Conservation (phyloP, 2,888 invertebrate species). For the Oscheius onirici region DNA sequence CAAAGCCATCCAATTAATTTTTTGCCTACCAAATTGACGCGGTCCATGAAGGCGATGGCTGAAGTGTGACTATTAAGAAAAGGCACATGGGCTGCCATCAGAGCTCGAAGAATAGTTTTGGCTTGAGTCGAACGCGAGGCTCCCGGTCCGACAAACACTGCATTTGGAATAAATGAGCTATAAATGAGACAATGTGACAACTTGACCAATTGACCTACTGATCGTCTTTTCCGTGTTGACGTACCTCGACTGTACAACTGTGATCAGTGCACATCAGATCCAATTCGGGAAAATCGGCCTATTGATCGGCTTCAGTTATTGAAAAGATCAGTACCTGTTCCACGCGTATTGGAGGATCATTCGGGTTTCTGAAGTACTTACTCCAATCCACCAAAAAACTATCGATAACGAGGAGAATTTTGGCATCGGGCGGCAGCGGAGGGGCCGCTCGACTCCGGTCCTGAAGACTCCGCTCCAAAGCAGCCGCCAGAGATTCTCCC, state of each 20-base stretch:
- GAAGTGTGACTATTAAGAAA: conserved; percentile 52
- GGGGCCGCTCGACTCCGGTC: conserved; percentile 45
- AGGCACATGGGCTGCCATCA: conserved; percentile 53
- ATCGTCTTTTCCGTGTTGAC: conserved; percentile 44
- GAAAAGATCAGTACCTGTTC: conserved; percentile 56
- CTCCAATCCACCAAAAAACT: conserved; percentile 36
- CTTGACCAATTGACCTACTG: conserved; percentile 26
- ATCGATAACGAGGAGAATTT: conserved; percentile 48
- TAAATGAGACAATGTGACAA: neutral
- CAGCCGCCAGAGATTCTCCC: conserved; percentile 54
- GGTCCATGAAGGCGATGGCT: conserved; percentile 51
- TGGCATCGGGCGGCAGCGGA: conserved; percentile 48
- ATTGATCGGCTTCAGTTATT: neutral
- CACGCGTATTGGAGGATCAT: conserved; percentile 46
- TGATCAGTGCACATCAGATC: conserved; percentile 59
- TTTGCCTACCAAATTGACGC: conserved; percentile 43
- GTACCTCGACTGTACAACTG: conserved; percentile 46
- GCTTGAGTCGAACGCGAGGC: conserved; percentile 45
- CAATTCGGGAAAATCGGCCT: conserved; percentile 54
- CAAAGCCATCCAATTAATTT: neutral
- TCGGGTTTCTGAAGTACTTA: conserved; percentile 53
- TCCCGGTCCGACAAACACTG: conserved; percentile 50
- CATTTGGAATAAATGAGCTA: conserved; percentile 43
- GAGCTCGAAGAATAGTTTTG: conserved; percentile 45
- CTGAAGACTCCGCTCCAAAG: conserved; percentile 51